These are phyloP conservation scores for Agapornis roseicollis DNA, from an alignment of 2,113 vertebrate genomes.

Conservation along the genomic window DNA sequence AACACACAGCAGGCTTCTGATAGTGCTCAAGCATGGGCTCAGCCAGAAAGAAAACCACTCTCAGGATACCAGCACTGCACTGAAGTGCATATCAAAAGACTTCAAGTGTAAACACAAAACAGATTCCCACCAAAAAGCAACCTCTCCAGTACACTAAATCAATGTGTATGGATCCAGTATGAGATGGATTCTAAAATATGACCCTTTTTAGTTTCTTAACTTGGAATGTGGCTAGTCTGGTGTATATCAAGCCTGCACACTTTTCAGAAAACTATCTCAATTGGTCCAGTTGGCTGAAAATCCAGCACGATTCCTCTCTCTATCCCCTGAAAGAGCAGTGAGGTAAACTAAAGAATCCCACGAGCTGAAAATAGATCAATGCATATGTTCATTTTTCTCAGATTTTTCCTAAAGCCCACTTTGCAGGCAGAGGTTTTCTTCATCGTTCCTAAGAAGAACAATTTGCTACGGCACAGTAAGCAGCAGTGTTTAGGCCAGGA, in stretches of 20 bases:
- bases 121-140: neutral
- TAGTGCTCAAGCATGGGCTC: neutral
- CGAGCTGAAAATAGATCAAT: neutral
- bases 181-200: neutral
- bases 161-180: neutral
- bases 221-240: neutral
- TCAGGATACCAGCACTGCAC: neutral
- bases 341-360: neutral
- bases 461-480: constrained; percentile 4
- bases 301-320: neutral
- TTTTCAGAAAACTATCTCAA: neutral
- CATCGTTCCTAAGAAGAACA: neutral
- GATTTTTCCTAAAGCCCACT: constrained; percentile 1
- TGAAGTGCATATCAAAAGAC: neutral
- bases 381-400: constrained; percentile 36
- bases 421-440: neutral
- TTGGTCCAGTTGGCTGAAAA: neutral
- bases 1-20: neutral
- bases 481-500: constrained; percentile 18
- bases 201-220: neutral
- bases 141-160: neutral
- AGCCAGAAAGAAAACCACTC: neutral
- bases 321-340: neutral
- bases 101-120: neutral
- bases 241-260: neutral